Percentiles rank a stretch among this genome's conserved stretches.
phyloP scores from a whole-genome alignment of 2,888 invertebrate genomes.

The Oxycera nigricornis region DNA sequence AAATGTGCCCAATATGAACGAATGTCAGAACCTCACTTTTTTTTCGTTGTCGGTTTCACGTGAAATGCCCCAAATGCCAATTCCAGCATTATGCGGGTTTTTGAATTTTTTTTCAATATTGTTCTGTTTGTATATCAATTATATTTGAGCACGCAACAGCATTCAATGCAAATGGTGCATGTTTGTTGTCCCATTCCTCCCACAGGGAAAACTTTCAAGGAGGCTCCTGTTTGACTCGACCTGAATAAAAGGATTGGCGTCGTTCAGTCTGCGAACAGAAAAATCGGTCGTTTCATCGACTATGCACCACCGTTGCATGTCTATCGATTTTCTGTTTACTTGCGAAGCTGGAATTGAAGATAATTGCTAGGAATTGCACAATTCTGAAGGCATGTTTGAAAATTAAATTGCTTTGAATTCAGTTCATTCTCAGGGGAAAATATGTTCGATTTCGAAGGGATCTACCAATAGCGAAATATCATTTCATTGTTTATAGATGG shows the following conservation, averaged over 20 bases:
- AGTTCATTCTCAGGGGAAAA: no score
- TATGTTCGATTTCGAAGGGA: no score
- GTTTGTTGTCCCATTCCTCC: not conserved
- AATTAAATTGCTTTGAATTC: not conserved
- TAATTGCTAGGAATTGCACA: conserved; percentile 12
- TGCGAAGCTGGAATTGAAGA: not conserved
- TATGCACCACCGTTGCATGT: not conserved
- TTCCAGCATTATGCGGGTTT: no score
- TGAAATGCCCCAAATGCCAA: no score
- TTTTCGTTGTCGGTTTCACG: no score
- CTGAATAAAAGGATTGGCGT: conserved; percentile 7
- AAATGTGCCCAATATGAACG: no score
- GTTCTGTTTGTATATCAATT: conserved; percentile 1
- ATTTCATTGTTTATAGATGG: no score
- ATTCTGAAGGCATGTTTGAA: not conserved
- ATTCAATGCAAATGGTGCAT: not conserved
- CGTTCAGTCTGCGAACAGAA: conserved; percentile 8
- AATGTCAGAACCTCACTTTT: no score
- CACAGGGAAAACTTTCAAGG: not conserved
- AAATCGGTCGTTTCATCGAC: conserved; percentile 7
- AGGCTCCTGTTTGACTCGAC: conserved; percentile 7
- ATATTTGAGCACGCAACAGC: conserved; percentile 8
- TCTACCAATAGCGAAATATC: no score
- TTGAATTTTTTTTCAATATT: no score
- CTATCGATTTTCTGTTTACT: conserved; percentile 24